Evolutionary conservation across 1,140 invertebrate species (phyloP), one percentile per base, ranked within the genome.

Genomic region (Lanistes nyassanus): DNA sequence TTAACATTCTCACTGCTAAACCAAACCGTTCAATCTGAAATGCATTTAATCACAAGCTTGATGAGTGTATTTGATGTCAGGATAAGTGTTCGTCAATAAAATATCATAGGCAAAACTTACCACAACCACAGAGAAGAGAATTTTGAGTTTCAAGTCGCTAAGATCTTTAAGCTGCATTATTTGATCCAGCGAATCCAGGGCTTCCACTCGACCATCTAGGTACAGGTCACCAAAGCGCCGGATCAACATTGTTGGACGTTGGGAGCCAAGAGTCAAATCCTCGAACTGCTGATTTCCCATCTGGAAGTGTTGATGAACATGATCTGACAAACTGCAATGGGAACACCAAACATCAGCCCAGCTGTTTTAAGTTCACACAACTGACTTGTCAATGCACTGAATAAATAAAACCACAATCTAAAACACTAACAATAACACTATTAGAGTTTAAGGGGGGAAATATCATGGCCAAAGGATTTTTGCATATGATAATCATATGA

Each of bases 81-180:
- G 13, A 55, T 55, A n/a, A 16, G 53, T 16, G 13, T 55, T 29
- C 31, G 23, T 60, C 23, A 1, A 26, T 60, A 29, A 60, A 60
- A 60, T 7, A n/a, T 11, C 23, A 9, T 60, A 7, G 11, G 31
- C 9, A 60, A 26, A 26, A 94, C 94, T 94, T 91, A 98, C 96
- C 89, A 98, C 96, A 82, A 97, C 93, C 62, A 98, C 94, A 66
- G 96, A 98, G 88, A 97, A 98, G 53, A 98, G 92, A 75, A 98
- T 95, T 91, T 98, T 98, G 56, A 93, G 93, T 90, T 98, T 98
- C 34, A 98, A 91, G 84, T 97, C 95, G 73, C 94, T 93, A 0
- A 94, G 94, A 71, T 95, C 93, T 64, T 92, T 91, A 16, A 98
- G 91, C 66, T 95, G 93, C 13, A 93, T 92, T 19, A 97, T 89